Evolutionary conservation across 2,888 invertebrate genomes (phyloP).

Genomic region (Prosapia bicincta): DNA sequence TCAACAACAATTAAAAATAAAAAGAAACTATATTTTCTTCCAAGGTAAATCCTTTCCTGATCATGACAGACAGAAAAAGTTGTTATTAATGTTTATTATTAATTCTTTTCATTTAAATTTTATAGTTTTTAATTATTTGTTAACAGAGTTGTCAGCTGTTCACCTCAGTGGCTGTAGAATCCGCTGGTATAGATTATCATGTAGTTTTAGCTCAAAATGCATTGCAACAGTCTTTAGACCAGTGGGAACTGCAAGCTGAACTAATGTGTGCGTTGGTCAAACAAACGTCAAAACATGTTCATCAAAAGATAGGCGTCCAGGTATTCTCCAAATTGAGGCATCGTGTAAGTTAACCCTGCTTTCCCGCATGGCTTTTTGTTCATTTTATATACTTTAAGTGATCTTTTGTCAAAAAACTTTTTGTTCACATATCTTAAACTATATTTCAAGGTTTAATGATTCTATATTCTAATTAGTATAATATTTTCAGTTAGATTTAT

Average conservation of each 20-base stretch:
- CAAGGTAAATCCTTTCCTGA: no score
- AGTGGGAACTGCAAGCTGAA: conserved; percentile 89
- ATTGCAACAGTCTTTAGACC: conserved; percentile 85
- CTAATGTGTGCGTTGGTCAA: conserved; percentile 87
- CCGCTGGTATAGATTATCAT: conserved; percentile 95
- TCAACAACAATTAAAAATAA: no score
- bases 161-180: conserved; percentile 93
- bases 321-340: conserved; percentile 60
- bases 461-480: no score
- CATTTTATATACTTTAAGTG: conserved; percentile 7
- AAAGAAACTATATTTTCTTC: no score
- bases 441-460: no score
- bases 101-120: no score
- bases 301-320: conserved; percentile 78
- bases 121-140: conserved; percentile 5
- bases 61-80: no score
- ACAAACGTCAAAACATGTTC: conserved; percentile 86
- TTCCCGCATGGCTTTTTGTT: conserved; percentile 36
- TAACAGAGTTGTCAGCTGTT: conserved; percentile 89
- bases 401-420: conserved; percentile 18
- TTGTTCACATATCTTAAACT: no score
- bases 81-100: no score
- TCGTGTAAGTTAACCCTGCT: conserved; percentile 45
- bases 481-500: no score
- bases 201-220: conserved; percentile 96